Percentiles rank a stretch among this genome's conserved stretches.
Evolutionary conservation across 2,113 vertebrate species (phyloP).

Genomic region (Actinemys pallida): DNA sequence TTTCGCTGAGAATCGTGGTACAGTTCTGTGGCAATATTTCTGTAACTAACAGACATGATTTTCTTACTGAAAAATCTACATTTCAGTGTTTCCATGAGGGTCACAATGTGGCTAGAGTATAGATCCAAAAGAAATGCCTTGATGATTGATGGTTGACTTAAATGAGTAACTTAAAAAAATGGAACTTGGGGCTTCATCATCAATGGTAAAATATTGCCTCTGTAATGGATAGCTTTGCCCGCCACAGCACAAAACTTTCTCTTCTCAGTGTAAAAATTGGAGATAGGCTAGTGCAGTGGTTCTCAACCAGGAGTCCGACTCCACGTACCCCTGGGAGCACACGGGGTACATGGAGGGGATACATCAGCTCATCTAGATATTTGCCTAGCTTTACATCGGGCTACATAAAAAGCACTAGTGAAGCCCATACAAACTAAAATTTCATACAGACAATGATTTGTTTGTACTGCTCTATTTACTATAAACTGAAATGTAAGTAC

Average conservation of each 20-base stretch:
- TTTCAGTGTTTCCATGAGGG: slow-evolving; percentile 39
- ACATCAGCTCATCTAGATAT: too few relatives aligned
- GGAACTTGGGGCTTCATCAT: slow-evolving; percentile 35
- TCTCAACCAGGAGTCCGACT: too few relatives aligned
- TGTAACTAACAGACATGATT: background rate
- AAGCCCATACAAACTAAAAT: too few relatives aligned
- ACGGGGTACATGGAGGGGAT: too few relatives aligned
- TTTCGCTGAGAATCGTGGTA: background rate
- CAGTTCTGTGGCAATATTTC: slow-evolving; percentile 38
- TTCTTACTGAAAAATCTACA: background rate
- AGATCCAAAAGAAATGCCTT: slow-evolving; percentile 63
- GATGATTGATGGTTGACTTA: slow-evolving; percentile 55
- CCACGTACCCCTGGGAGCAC: too few relatives aligned
- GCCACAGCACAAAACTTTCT: slow-evolving; percentile 50
- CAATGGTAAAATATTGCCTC: slow-evolving; percentile 58
- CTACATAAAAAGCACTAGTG: too few relatives aligned
- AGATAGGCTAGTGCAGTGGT: background rate
- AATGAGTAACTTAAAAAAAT: slow-evolving; percentile 62
- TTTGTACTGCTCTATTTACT: too few relatives aligned
- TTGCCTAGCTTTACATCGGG: too few relatives aligned
- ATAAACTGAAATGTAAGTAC: too few relatives aligned
- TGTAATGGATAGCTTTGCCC: slow-evolving; percentile 65
- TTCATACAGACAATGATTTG: too few relatives aligned
- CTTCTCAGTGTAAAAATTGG: background rate
- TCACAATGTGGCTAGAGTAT: slow-evolving; percentile 34